These are phyloP conservation scores for human (Homo sapiens) DNA, from an alignment of 2,113 vertebrate genomes.

Conservation along the genomic window DNA sequence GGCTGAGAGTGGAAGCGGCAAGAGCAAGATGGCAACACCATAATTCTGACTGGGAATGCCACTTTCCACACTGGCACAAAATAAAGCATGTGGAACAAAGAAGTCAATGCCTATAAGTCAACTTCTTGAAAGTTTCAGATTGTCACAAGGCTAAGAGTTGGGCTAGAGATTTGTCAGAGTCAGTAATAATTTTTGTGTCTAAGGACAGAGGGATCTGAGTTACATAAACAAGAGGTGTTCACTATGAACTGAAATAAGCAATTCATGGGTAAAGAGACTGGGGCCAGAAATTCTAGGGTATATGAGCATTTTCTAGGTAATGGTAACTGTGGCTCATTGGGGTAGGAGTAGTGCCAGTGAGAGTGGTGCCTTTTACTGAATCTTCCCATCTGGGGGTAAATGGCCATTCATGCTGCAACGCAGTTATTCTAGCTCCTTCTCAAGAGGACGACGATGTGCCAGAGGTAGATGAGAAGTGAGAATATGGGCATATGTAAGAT, in stretches of 20 bases:
- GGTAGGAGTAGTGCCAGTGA: neutral
- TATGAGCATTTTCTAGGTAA: neutral
- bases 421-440: neutral
- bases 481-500: neutral
- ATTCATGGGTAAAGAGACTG: neutral
- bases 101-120: neutral
- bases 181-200: neutral
- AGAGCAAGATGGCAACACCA: neutral
- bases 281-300: neutral
- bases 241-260: neutral
- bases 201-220: neutral
- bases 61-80: neutral
- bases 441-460: neutral
- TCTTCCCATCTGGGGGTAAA: neutral
- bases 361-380: neutral
- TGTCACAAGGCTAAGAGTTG: neutral
- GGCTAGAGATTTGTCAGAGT: neutral
- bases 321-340: neutral
- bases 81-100: neutral
- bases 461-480: neutral
- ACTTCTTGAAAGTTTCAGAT: neutral
- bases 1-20: neutral
- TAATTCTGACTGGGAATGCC: neutral
- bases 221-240: neutral
- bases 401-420: neutral